Evolutionary conservation across 1,140 invertebrate species (phyloP).

Genomic region (Ladona fulva): DNA sequence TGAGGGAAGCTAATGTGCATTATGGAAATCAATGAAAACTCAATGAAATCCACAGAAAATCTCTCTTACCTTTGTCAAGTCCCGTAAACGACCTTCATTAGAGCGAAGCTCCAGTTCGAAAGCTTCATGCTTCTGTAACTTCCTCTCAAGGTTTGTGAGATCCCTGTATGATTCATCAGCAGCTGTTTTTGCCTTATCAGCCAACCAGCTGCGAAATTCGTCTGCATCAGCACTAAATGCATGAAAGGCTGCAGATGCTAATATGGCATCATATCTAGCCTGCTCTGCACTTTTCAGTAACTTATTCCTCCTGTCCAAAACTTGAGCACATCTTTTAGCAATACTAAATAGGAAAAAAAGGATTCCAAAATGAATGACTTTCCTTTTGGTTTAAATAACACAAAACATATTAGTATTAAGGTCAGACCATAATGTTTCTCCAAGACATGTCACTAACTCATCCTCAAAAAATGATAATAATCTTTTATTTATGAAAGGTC

Average conservation of each 20-base stretch:
- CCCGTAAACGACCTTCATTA: slow-evolving; percentile 78
- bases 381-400: too few relatives aligned
- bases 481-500: too few relatives aligned
- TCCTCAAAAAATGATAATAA: too few relatives aligned
- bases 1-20: too few relatives aligned
- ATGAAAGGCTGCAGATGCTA: slow-evolving; percentile 70
- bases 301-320: slow-evolving; percentile 55
- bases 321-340: slow-evolving; percentile 61
- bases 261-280: slow-evolving; percentile 57
- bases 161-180: slow-evolving; percentile 90
- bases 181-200: slow-evolving; percentile 84
- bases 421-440: too few relatives aligned
- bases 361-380: too few relatives aligned
- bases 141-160: slow-evolving; percentile 81
- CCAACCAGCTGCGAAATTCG: slow-evolving; percentile 80
- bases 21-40: too few relatives aligned
- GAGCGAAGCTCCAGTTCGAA: slow-evolving; percentile 90
- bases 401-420: too few relatives aligned
- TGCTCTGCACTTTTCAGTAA: slow-evolving; percentile 64
- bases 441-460: too few relatives aligned
- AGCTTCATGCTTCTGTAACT: slow-evolving; percentile 95
- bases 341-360: slow-evolving; percentile 46
- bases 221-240: slow-evolving; percentile 83
- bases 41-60: too few relatives aligned
- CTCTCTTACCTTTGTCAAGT: slow-evolving; percentile 63